Evolutionary conservation across 2,888 invertebrate genomes (phyloP).

Genomic region (Plebejus melissa): DNA sequence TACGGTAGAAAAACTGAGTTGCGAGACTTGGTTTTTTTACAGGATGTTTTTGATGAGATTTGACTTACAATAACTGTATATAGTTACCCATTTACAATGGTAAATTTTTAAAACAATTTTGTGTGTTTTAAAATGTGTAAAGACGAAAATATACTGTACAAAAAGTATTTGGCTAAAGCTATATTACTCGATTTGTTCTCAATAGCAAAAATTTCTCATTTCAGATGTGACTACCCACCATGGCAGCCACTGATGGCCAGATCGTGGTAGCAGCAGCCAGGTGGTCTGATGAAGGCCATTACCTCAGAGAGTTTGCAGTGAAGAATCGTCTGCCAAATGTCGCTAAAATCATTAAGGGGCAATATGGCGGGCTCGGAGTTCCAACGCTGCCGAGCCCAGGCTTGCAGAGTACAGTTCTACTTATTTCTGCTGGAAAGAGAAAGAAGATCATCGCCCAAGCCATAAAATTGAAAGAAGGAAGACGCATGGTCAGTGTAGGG

Average conservation of each 20-base stretch:
- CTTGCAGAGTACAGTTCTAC: constrained; percentile 90
- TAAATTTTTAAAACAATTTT: not conserved
- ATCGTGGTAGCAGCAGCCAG: constrained; percentile 91
- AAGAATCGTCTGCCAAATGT: constrained; percentile 89
- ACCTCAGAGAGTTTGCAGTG: constrained; percentile 85
- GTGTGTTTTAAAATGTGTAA: not conserved
- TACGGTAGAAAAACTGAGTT: too few species aligned
- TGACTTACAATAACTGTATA: not conserved
- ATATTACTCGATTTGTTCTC: not conserved
- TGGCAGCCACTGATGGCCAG: constrained; percentile 95
- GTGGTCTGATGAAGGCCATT: constrained; percentile 85
- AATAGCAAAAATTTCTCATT: constrained; percentile 44
- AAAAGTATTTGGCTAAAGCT: not conserved
- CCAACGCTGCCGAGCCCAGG: constrained; percentile 92
- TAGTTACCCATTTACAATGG: not conserved
- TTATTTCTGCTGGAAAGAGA: constrained; percentile 90
- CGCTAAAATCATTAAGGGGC: constrained; percentile 95
- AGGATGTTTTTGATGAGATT: not conserved
- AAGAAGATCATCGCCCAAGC: constrained; percentile 93
- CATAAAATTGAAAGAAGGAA: constrained; percentile 93
- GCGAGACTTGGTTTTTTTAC: too few species aligned
- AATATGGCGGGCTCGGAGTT: constrained; percentile 94
- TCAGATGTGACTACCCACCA: constrained; percentile 80
- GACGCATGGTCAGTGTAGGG: constrained; percentile 88
- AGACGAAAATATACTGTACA: not conserved